phyloP scores from a whole-genome alignment of 2,888 invertebrate species.

The Anaspis maculata region DNA sequence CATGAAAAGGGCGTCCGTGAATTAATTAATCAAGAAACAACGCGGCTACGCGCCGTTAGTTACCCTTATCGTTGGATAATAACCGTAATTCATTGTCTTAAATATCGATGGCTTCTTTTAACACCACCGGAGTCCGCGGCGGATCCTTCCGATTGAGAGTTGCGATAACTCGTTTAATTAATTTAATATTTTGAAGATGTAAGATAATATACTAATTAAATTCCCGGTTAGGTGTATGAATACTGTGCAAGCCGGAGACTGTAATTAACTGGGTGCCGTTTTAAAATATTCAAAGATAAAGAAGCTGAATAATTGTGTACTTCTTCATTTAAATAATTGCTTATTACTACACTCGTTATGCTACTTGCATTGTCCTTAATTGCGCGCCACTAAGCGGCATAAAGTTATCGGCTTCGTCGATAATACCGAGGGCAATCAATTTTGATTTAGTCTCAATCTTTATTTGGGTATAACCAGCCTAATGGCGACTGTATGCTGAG shows the following conservation, averaged over 20 bases:
- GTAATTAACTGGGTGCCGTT: constrained; percentile 23
- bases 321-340: constrained; percentile 25
- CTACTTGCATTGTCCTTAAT: constrained; percentile 29
- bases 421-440: too few species aligned
- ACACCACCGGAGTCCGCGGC: background rate
- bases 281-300: constrained; percentile 25
- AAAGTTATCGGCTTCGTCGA: too few species aligned
- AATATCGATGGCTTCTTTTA: background rate
- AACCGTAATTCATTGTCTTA: background rate
- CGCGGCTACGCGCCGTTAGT: too few species aligned
- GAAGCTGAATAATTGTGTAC: constrained; percentile 23
- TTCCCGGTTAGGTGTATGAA: too few species aligned
- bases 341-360: constrained; percentile 13
- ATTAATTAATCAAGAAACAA: too few species aligned
- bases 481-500: too few species aligned
- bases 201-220: constrained; percentile 12
- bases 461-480: too few species aligned
- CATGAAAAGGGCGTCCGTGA: too few species aligned
- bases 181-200: constrained; percentile 10
- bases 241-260: constrained; percentile 3
- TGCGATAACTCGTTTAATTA: constrained; percentile 10
- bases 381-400: too few species aligned
- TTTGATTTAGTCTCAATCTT: too few species aligned
- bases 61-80: too few species aligned
- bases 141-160: background rate